Evolutionary conservation across 2,888 invertebrate genomes (phyloP), one percentile per base, ranked within the genome.

Genomic region (Ennomos quercinarius): DNA sequence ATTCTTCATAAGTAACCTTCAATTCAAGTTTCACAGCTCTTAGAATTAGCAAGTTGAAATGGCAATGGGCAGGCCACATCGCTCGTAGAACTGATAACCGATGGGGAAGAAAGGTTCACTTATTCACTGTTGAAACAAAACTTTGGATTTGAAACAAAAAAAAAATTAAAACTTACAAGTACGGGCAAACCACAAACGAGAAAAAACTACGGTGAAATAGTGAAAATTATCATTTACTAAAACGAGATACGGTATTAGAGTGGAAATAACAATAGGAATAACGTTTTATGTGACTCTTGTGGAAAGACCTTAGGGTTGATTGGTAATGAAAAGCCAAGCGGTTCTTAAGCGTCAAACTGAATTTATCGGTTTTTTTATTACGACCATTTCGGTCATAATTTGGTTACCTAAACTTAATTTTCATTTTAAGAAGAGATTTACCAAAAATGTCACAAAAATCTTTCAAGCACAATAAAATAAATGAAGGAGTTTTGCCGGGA

Each of bases 161-260:
- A 17, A 17, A 17, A 17, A 17, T 17, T 1, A 17, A 2, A 0
- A 41, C 4, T 10, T 9, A 6, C 12, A 45, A n/a, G n/a, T n/a
- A n/a, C n/a, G 13, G 4, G 12, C 1, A 8, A 42, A 3, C 6
- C 39, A 6, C n/a, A 45, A 50, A 59, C 36, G 46, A 47, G 11
- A 51, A 60, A 52, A 55, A 60, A 46, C 45, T 46, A 40, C 35
- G 10, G 17, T 12, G 11, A 39, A 42, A 50, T 50, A 55, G 55
- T 60, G 47, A 55, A 55, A 51, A 60, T 55, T 55, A 60, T 60
- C 46, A 55, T 60, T 51, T 38, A 55, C 34, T 12, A n/a, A 45
- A 53, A 46, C 37, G n/a, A 55, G 47, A 50, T 46, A 45, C 50
- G 41, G 45, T 38, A 53, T 48, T 43, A 35, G 55, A 55, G 54